Conservation (phyloP, 2,113 vertebrate species). For the Melierax canorus region DNA sequence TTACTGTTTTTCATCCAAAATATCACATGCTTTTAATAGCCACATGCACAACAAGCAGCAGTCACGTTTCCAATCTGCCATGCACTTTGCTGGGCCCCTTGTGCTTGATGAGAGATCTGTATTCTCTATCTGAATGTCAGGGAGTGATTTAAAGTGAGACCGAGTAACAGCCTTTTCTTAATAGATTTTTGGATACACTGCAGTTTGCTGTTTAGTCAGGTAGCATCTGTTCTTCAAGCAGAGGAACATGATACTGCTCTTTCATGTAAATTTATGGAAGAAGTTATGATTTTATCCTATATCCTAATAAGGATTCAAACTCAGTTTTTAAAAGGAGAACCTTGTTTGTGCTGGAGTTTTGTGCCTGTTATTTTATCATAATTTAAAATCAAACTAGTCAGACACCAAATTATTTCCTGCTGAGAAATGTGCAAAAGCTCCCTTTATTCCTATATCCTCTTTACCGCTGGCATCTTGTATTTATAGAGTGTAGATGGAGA, state of each 20-base stretch:
- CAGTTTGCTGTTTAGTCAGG: constrained; percentile 1
- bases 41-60: background rate
- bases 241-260: background rate
- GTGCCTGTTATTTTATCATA: constrained; percentile 40
- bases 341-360: constrained; percentile 5
- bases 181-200: background rate
- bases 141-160: background rate
- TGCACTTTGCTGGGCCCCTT: background rate
- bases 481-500: constrained; percentile 23
- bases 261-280: constrained; percentile 1
- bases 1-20: background rate
- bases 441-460: constrained; percentile 34
- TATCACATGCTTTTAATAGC: background rate
- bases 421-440: constrained; percentile 38
- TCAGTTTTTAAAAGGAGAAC: background rate
- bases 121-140: background rate
- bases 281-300: constrained; percentile 29
- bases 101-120: background rate
- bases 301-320: constrained; percentile 9
- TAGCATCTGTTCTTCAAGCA: constrained; percentile 17
- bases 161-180: background rate
- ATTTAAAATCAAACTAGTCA: constrained; percentile 52
- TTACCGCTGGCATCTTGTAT: constrained; percentile 46
- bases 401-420: constrained; percentile 36
- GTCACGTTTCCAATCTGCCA: background rate